Base-by-base conservation (phyloP, 2,797 vertebrate species). In the Erithacus rubecula region DNA sequence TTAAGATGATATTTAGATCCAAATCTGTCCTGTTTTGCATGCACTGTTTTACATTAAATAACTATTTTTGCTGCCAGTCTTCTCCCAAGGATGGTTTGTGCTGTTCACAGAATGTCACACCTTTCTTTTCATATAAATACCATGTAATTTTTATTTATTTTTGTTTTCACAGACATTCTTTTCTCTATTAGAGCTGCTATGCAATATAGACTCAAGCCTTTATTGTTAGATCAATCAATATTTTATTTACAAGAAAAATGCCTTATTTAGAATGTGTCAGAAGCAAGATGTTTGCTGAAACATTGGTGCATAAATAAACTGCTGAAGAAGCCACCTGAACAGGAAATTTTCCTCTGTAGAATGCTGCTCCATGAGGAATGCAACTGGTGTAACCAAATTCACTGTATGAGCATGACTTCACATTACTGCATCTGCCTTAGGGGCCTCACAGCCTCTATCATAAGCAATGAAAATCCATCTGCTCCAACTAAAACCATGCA, bases 1-100 rank as follows among this genome's bases (percentile, higher is more conserved):
- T 77, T 63, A 63, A 49, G 39, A 67, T 79, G 49, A 79, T 56
- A 12, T 47, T 53, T 87, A 72, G 81, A 84, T 94, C 17, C 22
- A 86, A 84, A 87, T 86, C 60, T 47, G 34, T 89, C 62, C 49
- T 26, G 41, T 46, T 96, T 92, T 93, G 36, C 85, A 91, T 90
- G 86, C 26, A n/a, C 72, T 90, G 41, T 81, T 95, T 62, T 62
- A 81, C 36, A 67, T 91, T 90, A 82, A 94, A 92, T 85, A 95
- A 83, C 74, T 82, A 60, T 60, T 30, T 89, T 46, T 81, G 19
- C 89, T 87, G 69, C 68, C 71, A 59, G 43, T 80, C 11, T 92
- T 64, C 74, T 93, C 59, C 53, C 53, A 86, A 47, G 76, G 36
- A 86, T 60, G 9, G 32, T 55, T 56, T 88, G 82, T 77, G 34